Conservation (phyloP, 2,113 vertebrate species). For the Hydrochoerus hydrochaeris region DNA sequence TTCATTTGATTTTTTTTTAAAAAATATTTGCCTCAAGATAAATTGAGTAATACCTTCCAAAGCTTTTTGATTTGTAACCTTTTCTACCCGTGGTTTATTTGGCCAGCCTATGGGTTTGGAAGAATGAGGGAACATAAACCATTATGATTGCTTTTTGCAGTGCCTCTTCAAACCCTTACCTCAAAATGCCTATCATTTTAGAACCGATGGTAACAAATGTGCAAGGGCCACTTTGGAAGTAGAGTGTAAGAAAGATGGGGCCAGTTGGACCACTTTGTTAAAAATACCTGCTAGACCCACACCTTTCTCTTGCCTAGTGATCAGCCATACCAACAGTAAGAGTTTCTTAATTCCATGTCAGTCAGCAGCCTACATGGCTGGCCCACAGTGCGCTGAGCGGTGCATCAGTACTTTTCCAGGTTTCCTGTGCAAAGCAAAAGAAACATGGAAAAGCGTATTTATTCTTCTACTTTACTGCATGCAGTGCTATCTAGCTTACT, state of each 20-base stretch:
- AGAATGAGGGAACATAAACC: conserved; percentile 44
- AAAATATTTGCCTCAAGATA: background rate
- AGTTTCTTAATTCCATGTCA: background rate
- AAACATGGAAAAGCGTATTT: background rate
- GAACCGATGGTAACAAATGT: background rate
- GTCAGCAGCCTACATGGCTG: background rate
- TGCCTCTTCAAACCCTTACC: background rate
- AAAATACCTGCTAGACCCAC: background rate
- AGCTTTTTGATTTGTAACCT: background rate
- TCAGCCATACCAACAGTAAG: background rate
- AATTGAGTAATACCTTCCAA: background rate
- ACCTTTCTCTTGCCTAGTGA: background rate
- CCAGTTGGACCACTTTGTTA: background rate
- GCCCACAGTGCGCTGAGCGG: background rate
- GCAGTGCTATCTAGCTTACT: no score
- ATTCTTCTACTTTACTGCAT: background rate
- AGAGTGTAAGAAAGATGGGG: background rate
- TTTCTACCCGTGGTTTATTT: conserved; percentile 45
- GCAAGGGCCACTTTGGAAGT: background rate
- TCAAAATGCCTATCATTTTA: background rate
- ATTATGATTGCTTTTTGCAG: conserved; percentile 38
- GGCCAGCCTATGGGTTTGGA: conserved; percentile 35
- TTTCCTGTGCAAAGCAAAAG: background rate
- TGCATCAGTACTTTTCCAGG: conserved; percentile 22
- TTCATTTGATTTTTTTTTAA: background rate